These are phyloP conservation scores for Diplazon laetatorius DNA, from an alignment of 2,888 invertebrate species.

Conservation along the genomic window DNA sequence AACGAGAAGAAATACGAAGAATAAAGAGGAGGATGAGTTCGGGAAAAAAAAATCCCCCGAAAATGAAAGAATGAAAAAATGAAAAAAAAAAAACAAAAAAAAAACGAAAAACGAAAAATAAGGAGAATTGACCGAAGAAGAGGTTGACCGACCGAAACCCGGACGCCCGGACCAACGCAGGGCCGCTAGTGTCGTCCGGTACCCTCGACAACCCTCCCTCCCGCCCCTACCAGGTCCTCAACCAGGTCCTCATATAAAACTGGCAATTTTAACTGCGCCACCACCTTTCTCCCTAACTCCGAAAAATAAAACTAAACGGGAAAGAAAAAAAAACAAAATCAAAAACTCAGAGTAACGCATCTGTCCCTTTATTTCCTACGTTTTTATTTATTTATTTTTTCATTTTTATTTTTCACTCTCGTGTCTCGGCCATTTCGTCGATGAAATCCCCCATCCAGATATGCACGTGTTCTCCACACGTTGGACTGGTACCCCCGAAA, in stretches of 20 bases:
- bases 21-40: neutral
- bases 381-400: conserved; percentile 30
- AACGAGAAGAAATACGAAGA: conserved; percentile 48
- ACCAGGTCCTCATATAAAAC: conserved; percentile 20
- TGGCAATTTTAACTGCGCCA: conserved; percentile 37
- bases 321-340: conserved; percentile 20
- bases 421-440: conserved; percentile 39
- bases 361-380: conserved; percentile 41
- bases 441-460: conserved; percentile 22
- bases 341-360: conserved; percentile 27
- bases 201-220: conserved; percentile 12
- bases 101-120: conserved; percentile 7
- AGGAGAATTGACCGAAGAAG: conserved; percentile 47
- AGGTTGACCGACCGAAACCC: conserved; percentile 58
- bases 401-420: conserved; percentile 25
- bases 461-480: conserved; percentile 36
- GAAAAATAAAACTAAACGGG: conserved; percentile 4
- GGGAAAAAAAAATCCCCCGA: conserved; percentile 32
- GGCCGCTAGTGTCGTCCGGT: conserved; percentile 5
- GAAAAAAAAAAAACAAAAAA: conserved; percentile 22
- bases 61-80: conserved; percentile 41
- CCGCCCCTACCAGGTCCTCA: no score
- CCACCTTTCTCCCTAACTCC: neutral
- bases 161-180: conserved; percentile 50
- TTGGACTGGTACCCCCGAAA: conserved; percentile 29